Base-by-base conservation (phyloP, 2,797 vertebrate species). In the Odontamblyopus rebecca region DNA sequence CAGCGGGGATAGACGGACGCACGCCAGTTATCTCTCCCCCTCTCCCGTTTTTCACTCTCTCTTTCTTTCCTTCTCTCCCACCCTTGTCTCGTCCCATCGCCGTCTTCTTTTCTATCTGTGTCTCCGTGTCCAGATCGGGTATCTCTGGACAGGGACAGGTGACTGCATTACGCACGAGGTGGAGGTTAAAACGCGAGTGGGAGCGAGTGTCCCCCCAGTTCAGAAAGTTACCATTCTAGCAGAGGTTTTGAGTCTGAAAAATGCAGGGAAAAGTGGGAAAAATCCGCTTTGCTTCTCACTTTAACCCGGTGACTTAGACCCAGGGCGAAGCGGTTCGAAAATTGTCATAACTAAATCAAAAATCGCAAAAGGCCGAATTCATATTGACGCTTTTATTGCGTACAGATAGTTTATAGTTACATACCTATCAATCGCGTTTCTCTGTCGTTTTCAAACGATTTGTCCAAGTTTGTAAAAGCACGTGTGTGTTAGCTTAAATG, bases 1-100 rank as follows among this genome's bases (percentile, higher is more conserved):
- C 88, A 90, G 86, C 85, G 89, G n/a, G 88, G 75, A 86, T 85
- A 89, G 35, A 88, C 75, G 81, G 85, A 48, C 12, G 44, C 44
- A 84, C 30, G 89, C 82, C 89, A 86, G 80, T 74, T 54, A 76
- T 85, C 75, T 81, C 87, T 67, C 70, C 29, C 73, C 68, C 75
- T 71, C 69, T 64, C 73, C 4, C 38, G 9, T 68, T 32, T 73
- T 68, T 76, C 44, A 18, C 32, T 73, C 68, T 26, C 15, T 50
- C 61, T 29, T 35, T 38, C 41, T 64, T 62, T n/a, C 48, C 50
- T 64, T 60, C 69, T 70, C 65, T 59, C 38, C 57, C 15, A 29
- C 12, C n/a, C 57, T 60, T 30, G 57, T 60, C 57, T 60, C 5
- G 27, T 60, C 56, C 50, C 38, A 68, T 73, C 73, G 72, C 73